phyloP scores from a whole-genome alignment of 53 echinoderm and acorn worm species.

The Crossaster papposus region DNA sequence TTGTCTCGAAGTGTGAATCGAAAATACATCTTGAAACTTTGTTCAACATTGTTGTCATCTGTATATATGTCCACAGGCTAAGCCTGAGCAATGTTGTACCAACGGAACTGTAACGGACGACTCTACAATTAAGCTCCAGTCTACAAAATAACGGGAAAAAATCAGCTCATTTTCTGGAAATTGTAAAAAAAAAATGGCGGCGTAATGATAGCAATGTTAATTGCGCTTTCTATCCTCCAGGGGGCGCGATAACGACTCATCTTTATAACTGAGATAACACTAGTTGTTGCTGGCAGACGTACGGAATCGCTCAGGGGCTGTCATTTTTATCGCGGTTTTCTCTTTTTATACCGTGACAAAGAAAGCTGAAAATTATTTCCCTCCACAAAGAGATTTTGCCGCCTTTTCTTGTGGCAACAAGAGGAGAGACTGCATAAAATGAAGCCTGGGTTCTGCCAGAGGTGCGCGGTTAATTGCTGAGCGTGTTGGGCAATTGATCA shows the following conservation, averaged over 20 bases:
- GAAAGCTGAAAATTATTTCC: background rate
- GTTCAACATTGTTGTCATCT: too few species aligned
- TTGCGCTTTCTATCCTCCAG: background rate
- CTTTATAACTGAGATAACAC: background rate
- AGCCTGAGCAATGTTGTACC: too few species aligned
- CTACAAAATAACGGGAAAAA: background rate
- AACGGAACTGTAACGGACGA: too few species aligned
- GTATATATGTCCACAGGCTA: too few species aligned
- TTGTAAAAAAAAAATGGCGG: background rate
- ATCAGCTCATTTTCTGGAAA: background rate
- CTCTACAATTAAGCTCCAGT: too few species aligned
- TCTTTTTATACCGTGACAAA: background rate
- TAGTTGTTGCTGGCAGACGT: background rate
- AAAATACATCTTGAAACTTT: too few species aligned
- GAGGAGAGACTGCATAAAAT: background rate
- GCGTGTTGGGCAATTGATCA: background rate
- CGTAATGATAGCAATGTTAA: background rate
- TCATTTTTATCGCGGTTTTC: background rate
- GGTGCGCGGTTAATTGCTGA: background rate
- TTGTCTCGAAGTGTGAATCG: too few species aligned
- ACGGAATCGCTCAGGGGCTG: background rate
- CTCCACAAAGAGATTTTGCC: background rate
- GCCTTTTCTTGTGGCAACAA: background rate
- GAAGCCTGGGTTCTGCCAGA: background rate
- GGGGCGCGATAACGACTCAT: constrained; percentile 2